Evolutionary conservation across 2,113 vertebrate species (phyloP), one percentile per base, ranked within the genome.

Genomic region (Tragelaphus buxtoni): DNA sequence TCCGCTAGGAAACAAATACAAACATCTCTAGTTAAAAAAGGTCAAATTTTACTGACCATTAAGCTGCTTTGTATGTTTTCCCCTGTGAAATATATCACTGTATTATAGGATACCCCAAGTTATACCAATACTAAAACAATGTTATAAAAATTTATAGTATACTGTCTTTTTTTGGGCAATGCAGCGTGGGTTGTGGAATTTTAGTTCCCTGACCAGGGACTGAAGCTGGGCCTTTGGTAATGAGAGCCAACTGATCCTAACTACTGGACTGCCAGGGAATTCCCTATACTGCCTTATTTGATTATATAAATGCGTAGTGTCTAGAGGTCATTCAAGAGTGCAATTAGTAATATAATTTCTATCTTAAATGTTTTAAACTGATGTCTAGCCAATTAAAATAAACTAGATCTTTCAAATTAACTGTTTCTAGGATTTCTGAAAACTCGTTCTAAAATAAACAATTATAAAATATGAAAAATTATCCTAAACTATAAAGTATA

Each of bases 1-100:
- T 99, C 99, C 56, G 99, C 99, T 99, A 74, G 18, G 90, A 85
- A 98, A 82, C 45, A 98, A 98, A 96, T 81, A 63, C 83, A 97
- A 81, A 79, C 74, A n/a, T 72, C 39, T 97, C 95, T 55, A 90
- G 80, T 85, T 5, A 94, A 58, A 90, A 97, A 69, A 96, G 39
- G 55, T 35, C 28, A 39, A 76, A 80, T 39, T 55, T 87, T 89
- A 81, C 9, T 76, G 56, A 86, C 90, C 90, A 90, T 51, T 93
- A 86, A 91, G 32, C 14, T 95, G 74, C 6, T 80, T 47, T 17
- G 79, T 58, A 83, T 88, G 47, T 32, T 87, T 94, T 6, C 16
- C 7, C 20, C 28, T 42, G 65, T 81, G n/a, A 90, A 96, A 88
- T 69, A 55, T 32, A 83, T 55, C 51, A 76, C 0, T 60, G 7